These are phyloP conservation scores for Coptodon bakossiorum DNA, from an alignment of 2,113 vertebrate genomes.

Conservation along the genomic window DNA sequence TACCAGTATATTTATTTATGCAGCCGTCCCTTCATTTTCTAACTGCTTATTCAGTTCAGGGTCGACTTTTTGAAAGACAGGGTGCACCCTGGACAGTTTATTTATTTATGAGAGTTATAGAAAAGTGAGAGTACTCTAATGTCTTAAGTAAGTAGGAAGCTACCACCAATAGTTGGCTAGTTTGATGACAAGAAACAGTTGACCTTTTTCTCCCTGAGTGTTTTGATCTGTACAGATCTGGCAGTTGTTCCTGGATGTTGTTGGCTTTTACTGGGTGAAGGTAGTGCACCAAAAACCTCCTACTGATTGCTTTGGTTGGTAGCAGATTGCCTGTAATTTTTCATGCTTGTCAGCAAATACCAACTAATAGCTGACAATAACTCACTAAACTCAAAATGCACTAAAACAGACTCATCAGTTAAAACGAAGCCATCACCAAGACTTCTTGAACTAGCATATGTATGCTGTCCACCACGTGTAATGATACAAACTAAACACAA, in stretches of 20 bases:
- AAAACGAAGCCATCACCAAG: not conserved
- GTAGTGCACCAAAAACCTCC: not conserved
- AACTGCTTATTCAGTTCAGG: not conserved
- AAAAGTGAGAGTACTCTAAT: not conserved
- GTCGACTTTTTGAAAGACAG: not conserved
- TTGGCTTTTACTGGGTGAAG: not conserved
- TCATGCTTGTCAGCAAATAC: accelerated
- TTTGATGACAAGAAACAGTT: not conserved
- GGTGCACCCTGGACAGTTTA: not conserved
- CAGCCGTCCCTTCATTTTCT: not conserved
- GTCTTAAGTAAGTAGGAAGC: not conserved
- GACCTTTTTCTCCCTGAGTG: not conserved
- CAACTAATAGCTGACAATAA: not conserved
- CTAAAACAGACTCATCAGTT: not conserved
- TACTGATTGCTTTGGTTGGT: not conserved
- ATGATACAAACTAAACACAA: not conserved
- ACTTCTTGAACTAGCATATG: not conserved
- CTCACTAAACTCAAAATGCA: not conserved
- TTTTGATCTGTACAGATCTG: not conserved
- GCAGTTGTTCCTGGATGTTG: not conserved
- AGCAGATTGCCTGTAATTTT: not conserved
- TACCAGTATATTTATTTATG: not conserved
- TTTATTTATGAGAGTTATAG: not conserved
- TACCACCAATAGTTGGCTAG: not conserved
- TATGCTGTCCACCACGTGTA: not conserved